A percentile compares a stretch with the other conserved stretches of the same genome.
Evolutionary conservation across 2,113 vertebrate species (phyloP).

Genomic region (Myxocyprinus asiaticus): DNA sequence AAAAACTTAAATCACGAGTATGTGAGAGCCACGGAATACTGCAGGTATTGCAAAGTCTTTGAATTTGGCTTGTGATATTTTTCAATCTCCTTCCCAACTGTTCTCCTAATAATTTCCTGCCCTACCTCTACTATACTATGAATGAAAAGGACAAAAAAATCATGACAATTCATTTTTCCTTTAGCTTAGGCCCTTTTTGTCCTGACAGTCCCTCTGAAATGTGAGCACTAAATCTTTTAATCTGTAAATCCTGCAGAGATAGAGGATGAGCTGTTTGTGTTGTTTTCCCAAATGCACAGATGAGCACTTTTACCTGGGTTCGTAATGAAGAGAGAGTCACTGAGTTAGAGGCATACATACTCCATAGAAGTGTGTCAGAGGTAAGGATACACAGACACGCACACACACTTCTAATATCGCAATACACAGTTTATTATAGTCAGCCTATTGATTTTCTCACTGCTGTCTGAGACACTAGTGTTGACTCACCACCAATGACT

Average conservation of each 20-base stretch:
- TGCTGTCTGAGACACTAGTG: slow-evolving; percentile 8
- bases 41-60: too few relatives aligned
- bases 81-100: too few relatives aligned
- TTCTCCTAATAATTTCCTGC: background rate
- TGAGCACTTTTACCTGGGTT: background rate
- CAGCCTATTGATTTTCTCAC: slow-evolving; percentile 46
- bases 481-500: slow-evolving; percentile 41
- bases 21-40: background rate
- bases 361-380: background rate
- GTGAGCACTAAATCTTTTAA: background rate
- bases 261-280: background rate
- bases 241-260: background rate
- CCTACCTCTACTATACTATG: background rate
- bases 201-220: background rate
- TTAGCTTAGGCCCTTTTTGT: too few relatives aligned
- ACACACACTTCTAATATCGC: background rate
- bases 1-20: too few relatives aligned
- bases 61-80: too few relatives aligned
- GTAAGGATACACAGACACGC: background rate
- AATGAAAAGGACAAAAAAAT: too few relatives aligned
- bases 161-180: too few relatives aligned
- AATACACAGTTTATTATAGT: slow-evolving; percentile 34
- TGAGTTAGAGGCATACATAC: background rate
- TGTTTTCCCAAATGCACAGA: background rate
- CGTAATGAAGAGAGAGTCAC: background rate